Evolutionary conservation across 2,888 invertebrate species (phyloP), one percentile per base, ranked within the genome.

Genomic region (Drosophila colorata): DNA sequence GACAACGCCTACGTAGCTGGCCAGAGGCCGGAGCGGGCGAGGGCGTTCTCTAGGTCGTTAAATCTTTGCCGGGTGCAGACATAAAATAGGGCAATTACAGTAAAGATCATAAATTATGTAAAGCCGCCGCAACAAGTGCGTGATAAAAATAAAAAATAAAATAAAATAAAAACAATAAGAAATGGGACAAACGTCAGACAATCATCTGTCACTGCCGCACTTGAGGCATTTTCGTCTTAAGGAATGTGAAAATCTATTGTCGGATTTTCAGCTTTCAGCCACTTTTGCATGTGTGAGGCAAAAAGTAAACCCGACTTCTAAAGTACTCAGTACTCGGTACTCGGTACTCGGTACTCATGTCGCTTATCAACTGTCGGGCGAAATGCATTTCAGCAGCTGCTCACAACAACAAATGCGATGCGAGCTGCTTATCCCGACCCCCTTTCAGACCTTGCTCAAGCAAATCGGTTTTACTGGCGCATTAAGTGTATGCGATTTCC

Each of bases 401-500:
- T 81, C 81, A 79, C 75, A 74, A 79, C 82, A 68, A n/a, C n/a
- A n/a, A n/a, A 75, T 73, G 67, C 63, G 43, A 63, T 56, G 47
- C 52, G 64, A 52, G 66, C 61, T 68, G 51, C 53, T 57, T 37
- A 41, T 47, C 52, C 44, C 0, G 28, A 4, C 37, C 18, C 38
- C 14, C n/a, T n/a, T n/a, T 13, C 13, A n/a, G 9, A 38, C 14
- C 4, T 6, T 14, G 35, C 69, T 55, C 76, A 78, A 80, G 82
- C 74, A 84, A 82, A 83, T 83, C 81, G 82, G 66, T 64, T 78
- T 78, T 69, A 65, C 59, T 69, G 55, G 47, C 61, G 71, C 84
- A 84, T 81, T 80, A 84, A 84, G 85, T 80, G 80, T 78, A 67
- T 82, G 82, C 86, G 85, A 85, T 79, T 85, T 85, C 72, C 79